phyloP scores from a whole-genome alignment of 2,888 invertebrate species.

The Cremastinae sp. region DNA sequence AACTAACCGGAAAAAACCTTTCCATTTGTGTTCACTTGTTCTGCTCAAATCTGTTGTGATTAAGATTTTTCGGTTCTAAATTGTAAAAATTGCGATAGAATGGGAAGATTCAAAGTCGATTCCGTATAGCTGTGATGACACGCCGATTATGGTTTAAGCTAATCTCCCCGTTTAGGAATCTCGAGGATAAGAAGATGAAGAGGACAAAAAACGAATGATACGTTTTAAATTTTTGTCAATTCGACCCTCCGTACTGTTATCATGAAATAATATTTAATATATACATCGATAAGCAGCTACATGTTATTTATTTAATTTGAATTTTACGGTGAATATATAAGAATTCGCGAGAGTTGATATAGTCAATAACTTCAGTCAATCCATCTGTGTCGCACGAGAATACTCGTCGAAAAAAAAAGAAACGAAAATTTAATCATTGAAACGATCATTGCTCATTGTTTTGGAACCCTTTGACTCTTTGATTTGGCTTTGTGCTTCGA shows the following conservation, averaged over 20 bases:
- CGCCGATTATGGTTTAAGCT: conserved; percentile 46
- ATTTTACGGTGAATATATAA: conserved; percentile 15
- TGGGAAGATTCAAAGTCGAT: conserved; percentile 19
- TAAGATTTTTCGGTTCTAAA: background rate
- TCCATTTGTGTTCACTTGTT: background rate
- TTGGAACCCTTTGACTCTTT: background rate
- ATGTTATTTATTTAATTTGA: conserved; percentile 38
- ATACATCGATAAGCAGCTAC: conserved; percentile 32
- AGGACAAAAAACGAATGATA: conserved; percentile 16
- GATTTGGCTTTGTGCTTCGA: conserved; percentile 6
- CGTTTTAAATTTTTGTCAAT: conserved; percentile 56
- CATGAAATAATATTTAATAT: conserved; percentile 53
- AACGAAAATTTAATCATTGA: background rate
- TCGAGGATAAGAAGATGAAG: conserved; percentile 24
- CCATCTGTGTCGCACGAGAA: conserved; percentile 31
- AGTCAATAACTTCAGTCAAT: conserved; percentile 55
- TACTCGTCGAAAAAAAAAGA: background rate
- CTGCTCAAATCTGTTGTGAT: background rate
- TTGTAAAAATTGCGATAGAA: background rate
- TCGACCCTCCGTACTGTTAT: conserved; percentile 57
- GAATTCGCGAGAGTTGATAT: conserved; percentile 24
- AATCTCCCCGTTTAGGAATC: conserved; percentile 28
- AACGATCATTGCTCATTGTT: background rate
- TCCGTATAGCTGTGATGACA: conserved; percentile 56
- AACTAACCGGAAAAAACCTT: background rate